Conservation (phyloP, 2,888 invertebrate genomes). For the Pandemis cinnamomeana region DNA sequence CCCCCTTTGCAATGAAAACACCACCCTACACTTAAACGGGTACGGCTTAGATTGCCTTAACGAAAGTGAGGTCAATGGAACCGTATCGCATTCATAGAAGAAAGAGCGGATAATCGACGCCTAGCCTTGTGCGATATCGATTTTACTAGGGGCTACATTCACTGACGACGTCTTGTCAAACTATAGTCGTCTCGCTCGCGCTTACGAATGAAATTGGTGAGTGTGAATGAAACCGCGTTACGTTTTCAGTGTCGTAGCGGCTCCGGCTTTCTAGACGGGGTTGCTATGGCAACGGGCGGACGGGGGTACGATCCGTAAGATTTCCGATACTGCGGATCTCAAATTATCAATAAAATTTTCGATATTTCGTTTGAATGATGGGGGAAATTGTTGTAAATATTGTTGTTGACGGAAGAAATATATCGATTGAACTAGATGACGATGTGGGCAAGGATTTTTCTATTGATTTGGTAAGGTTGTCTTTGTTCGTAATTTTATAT, state of each 20-base stretch:
- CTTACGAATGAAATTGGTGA: conserved; percentile 41
- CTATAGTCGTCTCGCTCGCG: conserved; percentile 54
- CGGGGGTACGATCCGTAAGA: conserved; percentile 62
- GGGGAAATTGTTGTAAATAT: conserved; percentile 63
- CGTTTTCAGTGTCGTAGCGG: conserved; percentile 43
- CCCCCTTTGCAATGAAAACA: conserved; percentile 39
- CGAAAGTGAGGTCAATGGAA: conserved; percentile 44
- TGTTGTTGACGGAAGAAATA: conserved; percentile 53
- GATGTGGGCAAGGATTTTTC: conserved; percentile 54
- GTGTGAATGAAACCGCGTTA: conserved; percentile 54
- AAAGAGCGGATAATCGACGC: conserved; percentile 81
- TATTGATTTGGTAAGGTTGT: conserved; percentile 69
- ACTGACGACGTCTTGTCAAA: conserved; percentile 53
- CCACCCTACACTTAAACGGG: rapidly evolving
- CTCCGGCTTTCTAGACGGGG: conserved; percentile 64
- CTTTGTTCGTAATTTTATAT: conserved; percentile 31
- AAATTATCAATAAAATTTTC: conserved; percentile 66
- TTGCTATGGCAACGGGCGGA: conserved; percentile 72
- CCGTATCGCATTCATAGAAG: conserved; percentile 39
- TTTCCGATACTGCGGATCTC: conserved; percentile 72
- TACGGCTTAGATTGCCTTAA: conserved; percentile 45
- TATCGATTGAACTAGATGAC: conserved; percentile 54
- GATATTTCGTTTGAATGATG: conserved; percentile 74
- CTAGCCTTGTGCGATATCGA: conserved; percentile 85
- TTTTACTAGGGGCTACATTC: conserved; percentile 75